phyloP scores from a whole-genome alignment of 1,140 invertebrate genomes.

The Oncopodura yosiiana region DNA sequence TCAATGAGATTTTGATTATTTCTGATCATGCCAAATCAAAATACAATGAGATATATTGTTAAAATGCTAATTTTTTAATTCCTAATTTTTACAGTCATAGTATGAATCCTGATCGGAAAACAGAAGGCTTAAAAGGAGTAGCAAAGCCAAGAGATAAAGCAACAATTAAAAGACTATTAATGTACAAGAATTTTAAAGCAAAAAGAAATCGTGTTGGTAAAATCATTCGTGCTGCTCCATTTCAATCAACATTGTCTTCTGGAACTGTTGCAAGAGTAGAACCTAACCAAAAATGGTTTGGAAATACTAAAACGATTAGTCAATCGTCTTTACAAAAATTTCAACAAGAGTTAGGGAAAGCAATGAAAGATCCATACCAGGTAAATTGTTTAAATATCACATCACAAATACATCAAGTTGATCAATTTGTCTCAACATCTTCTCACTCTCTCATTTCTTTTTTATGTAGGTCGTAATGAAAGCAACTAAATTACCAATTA shows the following conservation, averaged over 20 bases:
- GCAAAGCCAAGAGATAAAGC: slow-evolving; percentile 74
- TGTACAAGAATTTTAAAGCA: slow-evolving; percentile 95
- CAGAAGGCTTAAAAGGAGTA: slow-evolving; percentile 69
- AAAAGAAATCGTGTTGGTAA: slow-evolving; percentile 83
- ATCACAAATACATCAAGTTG: background rate
- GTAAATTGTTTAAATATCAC: slow-evolving; percentile 6
- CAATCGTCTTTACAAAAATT: slow-evolving; percentile 94
- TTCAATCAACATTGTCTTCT: slow-evolving; percentile 76
- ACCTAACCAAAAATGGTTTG: slow-evolving; percentile 98
- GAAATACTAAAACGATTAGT: slow-evolving; percentile 80
- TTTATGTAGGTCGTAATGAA: slow-evolving; percentile 72
- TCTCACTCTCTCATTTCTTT: too few species aligned
- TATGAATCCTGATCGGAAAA: slow-evolving; percentile 74
- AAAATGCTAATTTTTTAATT: too few species aligned
- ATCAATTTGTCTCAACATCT: too few species aligned
- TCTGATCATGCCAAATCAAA: too few species aligned
- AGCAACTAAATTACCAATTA: slow-evolving; percentile 87
- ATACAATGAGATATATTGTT: too few species aligned
- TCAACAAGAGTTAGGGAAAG: slow-evolving; percentile 88
- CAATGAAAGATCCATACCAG: slow-evolving; percentile 91
- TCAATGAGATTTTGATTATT: too few species aligned
- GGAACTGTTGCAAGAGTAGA: slow-evolving; percentile 89
- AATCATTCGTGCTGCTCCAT: slow-evolving; percentile 88
- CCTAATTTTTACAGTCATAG: slow-evolving; percentile 60
- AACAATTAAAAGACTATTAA: slow-evolving; percentile 91